These are phyloP conservation scores for Actinopyga echinites DNA, from an alignment of 53 echinoderm and acorn worm species.

Conservation along the genomic window DNA sequence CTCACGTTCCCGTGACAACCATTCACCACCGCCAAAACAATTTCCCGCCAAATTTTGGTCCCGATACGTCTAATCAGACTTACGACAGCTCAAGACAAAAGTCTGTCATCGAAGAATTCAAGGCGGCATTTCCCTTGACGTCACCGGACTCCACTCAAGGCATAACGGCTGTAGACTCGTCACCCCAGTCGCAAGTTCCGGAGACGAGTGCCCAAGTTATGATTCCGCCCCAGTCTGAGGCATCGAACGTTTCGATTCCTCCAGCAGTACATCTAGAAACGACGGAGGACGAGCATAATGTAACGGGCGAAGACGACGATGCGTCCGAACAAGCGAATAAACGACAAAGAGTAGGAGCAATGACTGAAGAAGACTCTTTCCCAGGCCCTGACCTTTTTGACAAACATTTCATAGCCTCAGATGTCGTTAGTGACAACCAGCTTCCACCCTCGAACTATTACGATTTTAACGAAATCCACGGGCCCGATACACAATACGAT, in stretches of 20 bases:
- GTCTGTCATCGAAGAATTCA: not conserved
- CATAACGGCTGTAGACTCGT: not conserved
- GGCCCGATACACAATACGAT: too few species aligned
- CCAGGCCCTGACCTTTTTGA: too few species aligned
- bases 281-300: not conserved
- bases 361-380: too few species aligned
- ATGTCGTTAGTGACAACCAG: too few species aligned
- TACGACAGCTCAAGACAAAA: not conserved
- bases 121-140: not conserved
- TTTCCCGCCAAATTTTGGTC: not conserved
- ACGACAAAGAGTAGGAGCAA: not conserved
- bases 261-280: too few species aligned
- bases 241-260: not conserved
- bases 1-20: constrained; percentile 16
- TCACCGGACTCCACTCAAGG: not conserved
- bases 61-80: too few species aligned
- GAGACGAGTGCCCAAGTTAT: not conserved
- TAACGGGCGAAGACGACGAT: not conserved
- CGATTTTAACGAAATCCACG: too few species aligned
- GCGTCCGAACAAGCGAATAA: not conserved
- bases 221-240: not conserved
- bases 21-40: not conserved
- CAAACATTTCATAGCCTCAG: too few species aligned
- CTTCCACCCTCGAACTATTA: too few species aligned
- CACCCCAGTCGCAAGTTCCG: not conserved